Evolutionary conservation across 1,140 invertebrate genomes (phyloP).

Genomic region (Camponotus floridanus): DNA sequence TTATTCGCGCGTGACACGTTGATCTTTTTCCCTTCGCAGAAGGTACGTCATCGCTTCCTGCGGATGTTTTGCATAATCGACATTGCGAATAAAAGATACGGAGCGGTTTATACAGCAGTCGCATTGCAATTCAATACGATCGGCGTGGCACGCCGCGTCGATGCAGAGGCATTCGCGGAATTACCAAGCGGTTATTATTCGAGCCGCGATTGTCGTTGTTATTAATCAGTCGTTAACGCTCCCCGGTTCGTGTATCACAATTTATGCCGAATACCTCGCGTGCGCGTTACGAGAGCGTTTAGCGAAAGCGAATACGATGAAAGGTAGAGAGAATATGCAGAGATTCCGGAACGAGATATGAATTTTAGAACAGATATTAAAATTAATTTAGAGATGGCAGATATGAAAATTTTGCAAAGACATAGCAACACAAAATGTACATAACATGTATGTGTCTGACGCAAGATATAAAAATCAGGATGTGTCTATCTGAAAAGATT

Average conservation of each 20-base stretch:
- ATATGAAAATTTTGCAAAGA: constrained; percentile 1
- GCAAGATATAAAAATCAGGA: too few species aligned
- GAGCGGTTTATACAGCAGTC: not conserved
- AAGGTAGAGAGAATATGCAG: not conserved
- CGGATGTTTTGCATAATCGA: constrained; percentile 55
- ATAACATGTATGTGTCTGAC: too few species aligned
- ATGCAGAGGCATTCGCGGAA: constrained; percentile 62
- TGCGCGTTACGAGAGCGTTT: not conserved
- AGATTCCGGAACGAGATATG: not conserved
- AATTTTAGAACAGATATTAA: constrained; percentile 15
- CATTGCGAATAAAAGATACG: constrained; percentile 43
- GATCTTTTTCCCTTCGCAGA: constrained; percentile 21
- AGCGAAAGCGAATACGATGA: constrained; percentile 29
- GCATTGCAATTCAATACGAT: constrained; percentile 53
- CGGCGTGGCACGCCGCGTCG: constrained; percentile 25
- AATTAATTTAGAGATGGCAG: not conserved
- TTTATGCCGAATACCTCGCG: constrained; percentile 49
- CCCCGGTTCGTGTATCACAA: constrained; percentile 32
- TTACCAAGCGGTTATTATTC: constrained; percentile 50
- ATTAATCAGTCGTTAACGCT: constrained; percentile 61
- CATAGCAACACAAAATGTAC: not conserved
- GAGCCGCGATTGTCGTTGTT: constrained; percentile 59
- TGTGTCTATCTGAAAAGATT: too few species aligned
- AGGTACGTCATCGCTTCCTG: constrained; percentile 36
- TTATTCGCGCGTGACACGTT: not conserved